A percentile compares a stretch with the other conserved stretches of the same genome.
Evolutionary conservation across 2,888 invertebrate genomes (phyloP).

Genomic region (Linyphia triangularis): DNA sequence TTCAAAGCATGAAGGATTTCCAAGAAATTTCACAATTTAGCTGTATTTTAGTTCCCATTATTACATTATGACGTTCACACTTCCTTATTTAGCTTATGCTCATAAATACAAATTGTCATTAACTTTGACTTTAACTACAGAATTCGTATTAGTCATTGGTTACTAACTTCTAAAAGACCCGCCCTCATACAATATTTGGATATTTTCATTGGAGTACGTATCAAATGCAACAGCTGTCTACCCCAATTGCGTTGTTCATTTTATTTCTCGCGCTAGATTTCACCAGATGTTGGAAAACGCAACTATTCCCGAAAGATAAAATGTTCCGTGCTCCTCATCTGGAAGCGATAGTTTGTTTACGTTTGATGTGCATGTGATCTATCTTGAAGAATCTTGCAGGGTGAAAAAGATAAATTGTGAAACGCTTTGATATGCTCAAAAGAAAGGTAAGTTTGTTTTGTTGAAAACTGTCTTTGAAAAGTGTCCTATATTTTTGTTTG

Average conservation of each 20-base stretch:
- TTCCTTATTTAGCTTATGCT: no score
- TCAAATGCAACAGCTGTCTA: slow-evolving; percentile 1
- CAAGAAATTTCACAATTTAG: no score
- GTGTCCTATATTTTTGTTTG: no score
- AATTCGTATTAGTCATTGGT: not conserved
- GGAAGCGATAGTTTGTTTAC: slow-evolving; percentile 28
- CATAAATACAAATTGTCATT: no score
- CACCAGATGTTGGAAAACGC: not conserved
- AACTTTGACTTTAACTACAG: not conserved
- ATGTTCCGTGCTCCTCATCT: not conserved
- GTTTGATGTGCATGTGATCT: not conserved
- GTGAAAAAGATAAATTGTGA: no score
- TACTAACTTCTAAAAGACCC: not conserved
- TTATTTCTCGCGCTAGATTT: slow-evolving; percentile 50
- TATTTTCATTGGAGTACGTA: slow-evolving; percentile 20
- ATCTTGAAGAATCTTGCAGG: not conserved
- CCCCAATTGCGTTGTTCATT: slow-evolving; percentile 17
- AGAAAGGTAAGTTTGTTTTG: no score
- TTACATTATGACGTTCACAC: no score
- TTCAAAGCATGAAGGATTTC: no score
- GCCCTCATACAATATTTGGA: not conserved
- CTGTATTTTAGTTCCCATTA: no score
- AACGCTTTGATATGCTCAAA: no score
- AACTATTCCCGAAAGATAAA: not conserved
- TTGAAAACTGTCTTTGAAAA: no score